A percentile compares a stretch with the other conserved stretches of the same genome.
phyloP scores from a whole-genome alignment of 2,888 invertebrate species.

The Blera fallax region DNA sequence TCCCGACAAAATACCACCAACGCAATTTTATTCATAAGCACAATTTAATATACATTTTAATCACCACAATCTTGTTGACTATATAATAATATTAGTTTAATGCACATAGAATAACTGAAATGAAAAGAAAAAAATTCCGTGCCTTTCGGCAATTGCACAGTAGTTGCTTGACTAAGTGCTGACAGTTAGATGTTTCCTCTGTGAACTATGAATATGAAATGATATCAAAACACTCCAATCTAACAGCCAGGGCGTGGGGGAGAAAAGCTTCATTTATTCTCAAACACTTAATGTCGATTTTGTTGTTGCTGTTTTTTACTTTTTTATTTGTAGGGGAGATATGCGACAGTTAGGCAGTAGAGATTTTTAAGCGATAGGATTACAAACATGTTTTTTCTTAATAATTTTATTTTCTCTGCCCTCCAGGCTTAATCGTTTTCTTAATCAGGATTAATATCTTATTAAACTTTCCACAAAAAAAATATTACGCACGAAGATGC shows the following conservation, averaged over 20 bases:
- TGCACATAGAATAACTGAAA: neutral
- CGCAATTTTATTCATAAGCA: neutral
- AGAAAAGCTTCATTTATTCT: neutral
- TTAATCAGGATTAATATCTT: too few species aligned
- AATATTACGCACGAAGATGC: too few species aligned
- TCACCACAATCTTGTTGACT: neutral
- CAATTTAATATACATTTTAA: neutral
- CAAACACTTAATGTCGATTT: neutral
- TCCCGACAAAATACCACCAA: neutral
- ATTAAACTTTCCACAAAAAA: too few species aligned
- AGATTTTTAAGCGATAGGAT: too few species aligned
- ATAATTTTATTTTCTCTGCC: too few species aligned
- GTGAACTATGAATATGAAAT: conserved; percentile 6
- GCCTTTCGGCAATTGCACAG: conserved; percentile 21
- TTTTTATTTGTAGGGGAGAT: neutral
- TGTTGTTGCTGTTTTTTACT: too few species aligned
- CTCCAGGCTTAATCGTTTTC: too few species aligned
- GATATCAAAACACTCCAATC: conserved; percentile 8
- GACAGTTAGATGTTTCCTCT: neutral
- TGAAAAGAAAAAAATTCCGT: neutral
- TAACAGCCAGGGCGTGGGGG: neutral
- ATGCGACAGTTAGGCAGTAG: neutral
- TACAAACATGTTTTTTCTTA: neutral
- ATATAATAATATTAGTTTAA: neutral
- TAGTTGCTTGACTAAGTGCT: neutral